Evolutionary conservation across 2,888 invertebrate genomes (phyloP).

Genomic region (Macropis europaea): DNA sequence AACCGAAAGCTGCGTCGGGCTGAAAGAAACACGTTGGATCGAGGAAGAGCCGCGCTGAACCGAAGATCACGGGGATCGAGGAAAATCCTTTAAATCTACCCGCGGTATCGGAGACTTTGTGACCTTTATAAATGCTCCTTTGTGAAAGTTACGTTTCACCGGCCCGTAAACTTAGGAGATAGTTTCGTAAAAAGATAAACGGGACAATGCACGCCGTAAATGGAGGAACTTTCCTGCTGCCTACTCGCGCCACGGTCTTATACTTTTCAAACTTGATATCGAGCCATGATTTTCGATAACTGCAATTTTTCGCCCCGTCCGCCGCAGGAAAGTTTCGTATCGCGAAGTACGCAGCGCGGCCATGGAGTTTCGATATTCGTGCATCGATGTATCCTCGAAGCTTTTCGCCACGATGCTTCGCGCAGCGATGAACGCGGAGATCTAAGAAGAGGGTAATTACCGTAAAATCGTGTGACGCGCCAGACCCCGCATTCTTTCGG

Average conservation of each 20-base stretch:
- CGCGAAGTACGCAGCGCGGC: too few relatives aligned
- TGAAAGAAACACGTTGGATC: background rate
- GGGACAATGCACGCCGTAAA: constrained; percentile 18
- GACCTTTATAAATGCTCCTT: constrained; percentile 29
- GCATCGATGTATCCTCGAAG: background rate
- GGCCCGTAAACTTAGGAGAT: constrained; percentile 15
- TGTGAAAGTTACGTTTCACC: constrained; percentile 4
- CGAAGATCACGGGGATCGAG: background rate
- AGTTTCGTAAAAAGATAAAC: constrained; percentile 33
- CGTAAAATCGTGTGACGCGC: constrained; percentile 47
- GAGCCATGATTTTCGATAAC: background rate
- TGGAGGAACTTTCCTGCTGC: constrained; percentile 7
- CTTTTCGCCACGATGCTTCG: background rate
- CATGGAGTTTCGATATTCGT: constrained; percentile 1
- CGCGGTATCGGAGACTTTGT: background rate
- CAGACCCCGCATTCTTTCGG: constrained; percentile 40
- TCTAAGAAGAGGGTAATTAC: constrained; percentile 45
- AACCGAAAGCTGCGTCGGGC: background rate
- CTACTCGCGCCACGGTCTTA: background rate
- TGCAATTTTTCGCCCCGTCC: background rate
- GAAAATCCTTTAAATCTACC: constrained; percentile 4
- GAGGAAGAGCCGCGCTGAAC: background rate
- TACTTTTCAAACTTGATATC: constrained; percentile 5
- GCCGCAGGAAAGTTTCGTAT: too few relatives aligned
- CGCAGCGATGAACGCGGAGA: background rate